Base-by-base conservation (phyloP, 2,888 invertebrate species). In the Latrodectus hesperus region DNA sequence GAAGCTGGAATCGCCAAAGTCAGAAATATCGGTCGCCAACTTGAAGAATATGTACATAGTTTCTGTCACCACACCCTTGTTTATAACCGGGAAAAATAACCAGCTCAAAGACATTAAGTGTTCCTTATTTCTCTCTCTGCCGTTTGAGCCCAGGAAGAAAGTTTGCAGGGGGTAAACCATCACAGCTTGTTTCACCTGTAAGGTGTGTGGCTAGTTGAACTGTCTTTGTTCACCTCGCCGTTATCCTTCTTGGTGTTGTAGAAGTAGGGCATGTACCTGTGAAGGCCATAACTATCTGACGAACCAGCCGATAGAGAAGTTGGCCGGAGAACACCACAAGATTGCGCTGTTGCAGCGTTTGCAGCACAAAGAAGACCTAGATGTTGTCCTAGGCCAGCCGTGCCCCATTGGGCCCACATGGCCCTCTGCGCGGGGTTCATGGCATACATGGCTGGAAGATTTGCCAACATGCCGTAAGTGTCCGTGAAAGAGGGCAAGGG, bases 201-300 rank as follows among this genome's bases (percentile, higher is more conserved):
- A 0, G 88, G 84, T 1, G 83, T 88, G 49, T 84, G 84, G 12
- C 64, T 80, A 16, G 71, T 75, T 3, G 86, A 81, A 77, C 81
- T 77, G 73, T 87, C 86, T 68, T 87, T 87, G n/a, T 64, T 38
- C 52, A 60, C 60, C 10, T 76, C 71, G 8, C n/a, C 77, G 12
- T 70, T 67, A 75, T 75, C 79, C 49, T 84, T 78, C 74, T 84
- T 84, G 9, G 77, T 70, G 11, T 83, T 83, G 60, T 88, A 88
- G 49, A 88, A 88, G 64, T 88, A 88, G 17, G 88, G 88, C 88
- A 88, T 88, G 67, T 88, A 88, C 53, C 88, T 60, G 51, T 88
- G 88, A 6, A 88, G 79, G 17, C 84, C 88, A 26, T 88, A 88
- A 3, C 68, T 71, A 1, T 88, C 88, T 38, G 83, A 10, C 10